Evolutionary conservation across 2,113 vertebrate species (phyloP).

Genomic region (Cygnus atratus): DNA sequence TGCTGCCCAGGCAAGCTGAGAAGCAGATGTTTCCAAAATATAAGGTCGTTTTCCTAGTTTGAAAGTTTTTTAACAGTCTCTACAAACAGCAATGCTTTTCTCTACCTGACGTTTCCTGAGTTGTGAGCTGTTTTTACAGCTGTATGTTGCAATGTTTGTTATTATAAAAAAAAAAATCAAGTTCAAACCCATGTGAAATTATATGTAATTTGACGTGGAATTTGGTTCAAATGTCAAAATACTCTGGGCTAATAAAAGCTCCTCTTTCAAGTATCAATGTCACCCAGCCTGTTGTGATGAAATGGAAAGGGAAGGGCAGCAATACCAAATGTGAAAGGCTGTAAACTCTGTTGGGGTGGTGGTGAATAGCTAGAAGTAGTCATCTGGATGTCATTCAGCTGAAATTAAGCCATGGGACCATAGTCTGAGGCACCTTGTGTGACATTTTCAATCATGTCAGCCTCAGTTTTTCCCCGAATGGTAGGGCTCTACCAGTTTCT

Average conservation of each 20-base stretch:
- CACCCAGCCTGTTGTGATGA: not conserved
- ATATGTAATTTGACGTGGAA: not conserved
- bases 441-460: not conserved
- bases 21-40: not conserved
- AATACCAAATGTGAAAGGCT: not conserved
- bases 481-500: not conserved
- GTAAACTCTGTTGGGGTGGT: not conserved
- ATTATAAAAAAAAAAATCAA: not conserved
- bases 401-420: not conserved
- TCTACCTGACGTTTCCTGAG: not conserved
- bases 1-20: not conserved
- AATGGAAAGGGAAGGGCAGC: not conserved
- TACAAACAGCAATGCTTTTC: not conserved
- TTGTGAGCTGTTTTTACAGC: not conserved
- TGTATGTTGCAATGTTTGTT: not conserved
- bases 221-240: not conserved
- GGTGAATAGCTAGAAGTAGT: not conserved
- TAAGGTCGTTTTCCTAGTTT: not conserved
- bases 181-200: not conserved
- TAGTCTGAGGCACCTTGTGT: not conserved
- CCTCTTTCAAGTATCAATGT: not conserved
- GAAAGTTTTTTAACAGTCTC: not conserved
- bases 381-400: not conserved
- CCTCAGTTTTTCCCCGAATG: not conserved
- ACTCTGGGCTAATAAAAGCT: not conserved